Evolutionary conservation across 2,888 invertebrate species (phyloP), one percentile per base, ranked within the genome.

Genomic region (Graphium colonna): DNA sequence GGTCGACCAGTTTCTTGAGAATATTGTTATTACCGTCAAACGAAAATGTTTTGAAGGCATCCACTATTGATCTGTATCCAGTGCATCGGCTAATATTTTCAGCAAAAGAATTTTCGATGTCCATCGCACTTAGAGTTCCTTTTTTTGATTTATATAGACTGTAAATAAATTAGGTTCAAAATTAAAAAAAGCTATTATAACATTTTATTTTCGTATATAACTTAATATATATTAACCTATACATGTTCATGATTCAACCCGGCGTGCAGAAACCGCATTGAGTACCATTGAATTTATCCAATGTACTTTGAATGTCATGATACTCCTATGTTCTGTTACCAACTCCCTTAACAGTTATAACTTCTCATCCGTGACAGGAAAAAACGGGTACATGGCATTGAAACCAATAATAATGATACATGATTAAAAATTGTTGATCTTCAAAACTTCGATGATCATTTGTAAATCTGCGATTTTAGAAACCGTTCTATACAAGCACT

Each of bases 21-120:
- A 93, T 75, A 40, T 77, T 67, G 45, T 91, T 79, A 5, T 91
- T 86, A 3, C 91, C 91, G 63, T 94, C 93, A 0, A 73, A 80
- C 0, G 94, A 93, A 61, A 95, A 93, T 1, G 94, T 92, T 75
- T 95, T 95, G 76, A 96, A 95, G 1, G 95, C 93, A 68, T 95
- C 95, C 44, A 95, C 83, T 56, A 96, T 96, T 0, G 95, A 91
- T 3, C 95, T 87, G 69, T 95, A 95, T 0, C 95, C 95, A 0
- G 95, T 96, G 66, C 96, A 96, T 49, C 96, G 90, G 62, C 96
- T 95, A 21, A 95, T 92, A 61, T 95, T 95, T 45, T 95, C 91
- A 5, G 95, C 95, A 64, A 95, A 95, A 0, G 94, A 92, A 65
- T 95, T 93, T 73, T 95, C 95, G 9, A 95, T 88, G 63, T 94